Evolutionary conservation across 2,797 vertebrate genomes (phyloP).

Genomic region (Gambusia yucatana): DNA sequence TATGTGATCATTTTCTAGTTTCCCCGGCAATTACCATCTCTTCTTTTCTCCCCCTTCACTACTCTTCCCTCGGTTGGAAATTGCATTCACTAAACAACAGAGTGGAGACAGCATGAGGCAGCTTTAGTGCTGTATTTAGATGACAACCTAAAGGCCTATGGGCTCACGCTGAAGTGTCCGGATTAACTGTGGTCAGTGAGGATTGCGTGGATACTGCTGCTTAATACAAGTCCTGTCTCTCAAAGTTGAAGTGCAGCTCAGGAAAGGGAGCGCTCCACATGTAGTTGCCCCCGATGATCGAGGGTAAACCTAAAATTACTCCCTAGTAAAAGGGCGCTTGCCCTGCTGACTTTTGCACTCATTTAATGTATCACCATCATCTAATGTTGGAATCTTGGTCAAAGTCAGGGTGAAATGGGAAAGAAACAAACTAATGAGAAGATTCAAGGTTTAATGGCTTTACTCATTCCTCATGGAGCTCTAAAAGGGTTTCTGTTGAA

Average conservation of each 20-base stretch:
- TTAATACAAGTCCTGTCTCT: constrained; percentile 1
- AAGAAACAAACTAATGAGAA: constrained; percentile 18
- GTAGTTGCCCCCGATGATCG: constrained; percentile 29
- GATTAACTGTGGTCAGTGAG: constrained; percentile 7
- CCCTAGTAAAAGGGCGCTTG: constrained; percentile 16
- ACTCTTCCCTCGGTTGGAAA: constrained; percentile 24
- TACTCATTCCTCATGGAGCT: background rate
- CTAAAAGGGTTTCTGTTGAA: constrained; percentile 26
- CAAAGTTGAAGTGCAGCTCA: background rate
- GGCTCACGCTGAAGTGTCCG: constrained; percentile 9
- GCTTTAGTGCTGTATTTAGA: constrained; percentile 39
- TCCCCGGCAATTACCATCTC: constrained; percentile 22
- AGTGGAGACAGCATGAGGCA: constrained; percentile 42
- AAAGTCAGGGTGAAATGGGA: constrained; percentile 38
- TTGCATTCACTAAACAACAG: constrained; percentile 38
- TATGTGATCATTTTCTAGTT: constrained; percentile 22
- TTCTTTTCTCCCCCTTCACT: constrained; percentile 13
- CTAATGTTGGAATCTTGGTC: constrained; percentile 50
- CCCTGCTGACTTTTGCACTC: constrained; percentile 31
- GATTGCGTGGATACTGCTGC: constrained; percentile 11
- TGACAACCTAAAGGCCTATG: constrained; percentile 28
- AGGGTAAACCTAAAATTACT: constrained; percentile 31
- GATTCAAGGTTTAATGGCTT: constrained; percentile 21
- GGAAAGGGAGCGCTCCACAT: constrained; percentile 12
- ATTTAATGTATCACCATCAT: constrained; percentile 29